Base-by-base conservation (phyloP, 2,888 invertebrate genomes). In the Drosophila conformis region DNA sequence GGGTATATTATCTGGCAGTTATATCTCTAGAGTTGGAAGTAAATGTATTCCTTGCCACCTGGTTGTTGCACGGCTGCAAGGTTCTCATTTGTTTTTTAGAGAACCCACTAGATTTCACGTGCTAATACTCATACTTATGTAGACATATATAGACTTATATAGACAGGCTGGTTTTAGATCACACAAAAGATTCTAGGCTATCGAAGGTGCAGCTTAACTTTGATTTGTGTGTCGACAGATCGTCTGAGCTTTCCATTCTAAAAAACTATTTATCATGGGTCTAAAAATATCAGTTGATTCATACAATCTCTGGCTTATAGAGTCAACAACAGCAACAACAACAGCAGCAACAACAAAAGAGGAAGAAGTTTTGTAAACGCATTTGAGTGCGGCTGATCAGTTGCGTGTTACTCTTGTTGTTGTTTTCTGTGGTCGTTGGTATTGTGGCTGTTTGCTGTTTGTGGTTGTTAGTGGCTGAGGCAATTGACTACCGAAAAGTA, bases 401-500 rank as follows among this genome's bases (percentile, higher is more conserved):
- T 53, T 71, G 76, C 49, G 61, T 54, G 53, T 21, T 56, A 49
- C 11, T 42, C 36, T n/a, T 46, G 58, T 13, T 69, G 73, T 38
- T 57, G 62, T 29, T 29, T 15, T 46, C 36, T 46, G 46, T 46
- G 46, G 60, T 4, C 56, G 54, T 7, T 52, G 56, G 13, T 38
- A 57, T 56, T 40, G 56, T n/a, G 51, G 48, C 13, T 33, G 58
- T 38, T 40, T 29, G 27, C 31, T 58, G 61, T 52, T 46, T 68
- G 76, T 68, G 40, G 70, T 54, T 27, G 49, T 54, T 49, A 48
- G 67, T 68, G 70, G 73, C 51, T 61, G 58, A 69, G 73, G 78
- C 89, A 90, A 90, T 87, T 90, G 86, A 87, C 86, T 87, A 87
- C 86, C 86, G 91, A 90, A 90, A 82, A 76, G 82, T 89, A 90